Conservation (phyloP, 2,888 invertebrate genomes). For the Xylophagus ater region DNA sequence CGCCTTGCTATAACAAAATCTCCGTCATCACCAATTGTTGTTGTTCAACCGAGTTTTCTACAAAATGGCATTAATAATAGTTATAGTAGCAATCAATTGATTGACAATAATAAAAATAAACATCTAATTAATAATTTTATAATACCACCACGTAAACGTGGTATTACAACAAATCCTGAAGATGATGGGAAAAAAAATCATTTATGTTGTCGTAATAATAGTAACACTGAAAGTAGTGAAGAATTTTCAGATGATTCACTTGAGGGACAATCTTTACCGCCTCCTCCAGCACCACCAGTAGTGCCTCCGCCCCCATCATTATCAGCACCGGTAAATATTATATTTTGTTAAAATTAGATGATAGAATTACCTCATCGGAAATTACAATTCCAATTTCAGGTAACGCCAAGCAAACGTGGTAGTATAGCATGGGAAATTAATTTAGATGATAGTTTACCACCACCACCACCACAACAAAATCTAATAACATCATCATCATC, state of each 20-base stretch:
- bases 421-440: conserved; percentile 84
- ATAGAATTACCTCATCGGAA: too few relatives aligned
- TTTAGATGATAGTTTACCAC: conserved; percentile 45
- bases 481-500: conserved; percentile 12
- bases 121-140: conserved; percentile 16
- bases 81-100: conserved; percentile 35
- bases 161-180: conserved; percentile 10
- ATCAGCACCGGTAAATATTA: conserved; percentile 41
- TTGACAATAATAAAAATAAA: conserved; percentile 17
- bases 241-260: conserved; percentile 80
- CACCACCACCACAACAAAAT: conserved; percentile 13
- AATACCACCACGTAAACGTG: conserved; percentile 14
- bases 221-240: conserved; percentile 42
- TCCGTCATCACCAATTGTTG: conserved; percentile 42
- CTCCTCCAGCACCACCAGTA: conserved; percentile 43
- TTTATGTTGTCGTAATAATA: conserved; percentile 7
- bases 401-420: conserved; percentile 58
- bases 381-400: too few relatives aligned
- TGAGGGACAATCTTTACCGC: conserved; percentile 51
- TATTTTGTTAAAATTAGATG: too few relatives aligned
- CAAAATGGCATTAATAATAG: too few relatives aligned
- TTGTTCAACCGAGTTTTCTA: too few relatives aligned
- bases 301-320: conserved; percentile 38
- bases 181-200: conserved; percentile 10
- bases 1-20: conserved; percentile 15